Percentiles rank a stretch among this genome's conserved stretches.
These are phyloP conservation scores for Canis aureus DNA, from an alignment of 2,113 vertebrate genomes.

Conservation along the genomic window DNA sequence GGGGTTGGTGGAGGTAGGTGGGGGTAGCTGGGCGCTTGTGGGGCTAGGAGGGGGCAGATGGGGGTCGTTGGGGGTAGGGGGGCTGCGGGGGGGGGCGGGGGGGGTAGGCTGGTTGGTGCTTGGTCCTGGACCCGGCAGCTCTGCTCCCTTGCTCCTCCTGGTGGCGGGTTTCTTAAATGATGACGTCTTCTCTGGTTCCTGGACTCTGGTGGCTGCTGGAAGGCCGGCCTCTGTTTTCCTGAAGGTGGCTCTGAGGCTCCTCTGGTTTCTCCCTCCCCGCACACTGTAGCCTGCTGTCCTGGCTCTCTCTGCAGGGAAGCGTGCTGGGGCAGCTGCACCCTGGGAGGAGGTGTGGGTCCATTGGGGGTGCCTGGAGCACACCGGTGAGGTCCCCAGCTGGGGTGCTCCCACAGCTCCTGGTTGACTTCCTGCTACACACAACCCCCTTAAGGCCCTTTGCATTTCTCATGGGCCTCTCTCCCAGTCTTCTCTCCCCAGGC, in stretches of 20 bases:
- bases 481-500: background rate
- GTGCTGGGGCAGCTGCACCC: too few species aligned
- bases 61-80: too few species aligned
- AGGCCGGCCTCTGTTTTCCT: background rate
- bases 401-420: background rate
- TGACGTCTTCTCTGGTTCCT: background rate
- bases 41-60: too few species aligned
- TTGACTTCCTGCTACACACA: background rate
- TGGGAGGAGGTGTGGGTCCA: accelerated
- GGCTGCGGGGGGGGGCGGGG: too few species aligned
- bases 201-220: background rate
- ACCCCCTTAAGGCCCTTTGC: background rate
- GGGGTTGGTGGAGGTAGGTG: too few species aligned
- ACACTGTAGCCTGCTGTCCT: background rate
- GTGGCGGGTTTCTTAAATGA: background rate
- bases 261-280: background rate
- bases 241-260: background rate
- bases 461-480: background rate
- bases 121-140: background rate
- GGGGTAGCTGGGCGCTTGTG: too few species aligned
- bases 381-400: background rate
- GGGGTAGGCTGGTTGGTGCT: too few species aligned
- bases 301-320: background rate
- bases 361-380: background rate
- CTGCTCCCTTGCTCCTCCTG: background rate